phyloP scores from a whole-genome alignment of 2,888 invertebrate genomes.

The Cheilosia urbana region DNA sequence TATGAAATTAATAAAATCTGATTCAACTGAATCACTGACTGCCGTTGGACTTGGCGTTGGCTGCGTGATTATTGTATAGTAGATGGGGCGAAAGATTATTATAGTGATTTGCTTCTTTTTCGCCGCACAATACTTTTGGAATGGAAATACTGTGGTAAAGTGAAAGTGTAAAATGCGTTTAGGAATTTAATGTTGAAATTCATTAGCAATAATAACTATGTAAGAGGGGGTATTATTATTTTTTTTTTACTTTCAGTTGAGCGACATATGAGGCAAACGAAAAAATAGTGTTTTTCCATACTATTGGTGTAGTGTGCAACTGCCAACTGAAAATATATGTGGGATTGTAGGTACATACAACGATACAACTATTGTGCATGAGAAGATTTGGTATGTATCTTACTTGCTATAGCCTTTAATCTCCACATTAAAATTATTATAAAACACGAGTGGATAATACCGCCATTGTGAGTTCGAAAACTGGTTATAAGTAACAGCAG shows the following conservation, averaged over 20 bases:
- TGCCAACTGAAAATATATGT: too few species aligned
- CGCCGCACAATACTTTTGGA: conserved; percentile 42
- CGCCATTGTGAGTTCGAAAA: background rate
- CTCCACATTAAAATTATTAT: too few species aligned
- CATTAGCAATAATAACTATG: conserved; percentile 33
- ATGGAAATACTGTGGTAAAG: conserved; percentile 64
- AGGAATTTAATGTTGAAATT: conserved; percentile 73
- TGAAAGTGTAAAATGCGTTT: conserved; percentile 73
- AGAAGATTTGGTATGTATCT: too few species aligned
- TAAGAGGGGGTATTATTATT: conserved; percentile 31
- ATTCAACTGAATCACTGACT: conserved; percentile 32
- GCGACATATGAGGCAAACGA: conserved; percentile 46
- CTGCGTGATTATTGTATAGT: background rate
- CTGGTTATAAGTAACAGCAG: background rate
- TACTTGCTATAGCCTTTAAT: too few species aligned
- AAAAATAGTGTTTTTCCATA: conserved; percentile 28
- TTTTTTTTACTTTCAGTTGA: conserved; percentile 70
- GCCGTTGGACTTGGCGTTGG: conserved; percentile 1
- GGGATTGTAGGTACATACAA: too few species aligned
- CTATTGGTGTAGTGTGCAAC: conserved; percentile 1
- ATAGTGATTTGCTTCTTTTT: conserved; percentile 29
- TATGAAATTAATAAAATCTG: conserved; percentile 61
- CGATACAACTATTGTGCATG: too few species aligned
- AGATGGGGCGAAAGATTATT: conserved; percentile 24
- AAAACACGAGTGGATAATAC: too few species aligned